Conservation (phyloP, 2,888 invertebrate species). For the Leucophora obtusa region DNA sequence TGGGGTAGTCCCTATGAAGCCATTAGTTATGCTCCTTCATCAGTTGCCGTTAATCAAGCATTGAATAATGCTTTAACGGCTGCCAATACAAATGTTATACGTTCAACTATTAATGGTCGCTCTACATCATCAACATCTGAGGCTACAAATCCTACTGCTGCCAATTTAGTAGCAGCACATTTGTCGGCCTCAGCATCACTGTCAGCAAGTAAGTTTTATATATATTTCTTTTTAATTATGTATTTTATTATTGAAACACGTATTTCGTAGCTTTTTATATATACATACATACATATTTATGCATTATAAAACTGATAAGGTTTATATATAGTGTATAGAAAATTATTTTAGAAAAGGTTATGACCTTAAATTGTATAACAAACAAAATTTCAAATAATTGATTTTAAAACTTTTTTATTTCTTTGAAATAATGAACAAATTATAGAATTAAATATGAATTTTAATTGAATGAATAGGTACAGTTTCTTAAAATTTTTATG, state of each 20-base stretch:
- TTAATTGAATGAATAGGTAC: not conserved
- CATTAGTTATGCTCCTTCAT: conserved; percentile 73
- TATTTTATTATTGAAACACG: conserved; percentile 20
- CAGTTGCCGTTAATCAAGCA: conserved; percentile 68
- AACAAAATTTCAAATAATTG: conserved; percentile 11
- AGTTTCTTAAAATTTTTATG: too few relatives aligned
- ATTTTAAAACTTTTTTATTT: not conserved
- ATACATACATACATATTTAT: conserved; percentile 27
- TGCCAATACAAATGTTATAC: conserved; percentile 73
- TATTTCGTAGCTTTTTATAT: conserved; percentile 9
- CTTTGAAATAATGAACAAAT: not conserved
- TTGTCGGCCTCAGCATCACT: conserved; percentile 85
- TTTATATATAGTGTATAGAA: conserved; percentile 7
- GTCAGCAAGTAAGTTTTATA: conserved; percentile 83
- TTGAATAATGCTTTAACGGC: conserved; percentile 63
- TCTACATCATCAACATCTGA: conserved; percentile 66
- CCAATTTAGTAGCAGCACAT: conserved; percentile 75
- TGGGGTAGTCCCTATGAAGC: conserved; percentile 74
- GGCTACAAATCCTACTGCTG: conserved; percentile 67
- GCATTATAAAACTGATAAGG: conserved; percentile 55
- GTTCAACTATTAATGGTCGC: conserved; percentile 71
- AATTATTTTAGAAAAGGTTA: conserved; percentile 20
- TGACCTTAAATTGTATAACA: conserved; percentile 27
- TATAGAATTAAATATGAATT: too few relatives aligned
- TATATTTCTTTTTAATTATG: conserved; percentile 11